Evolutionary conservation across 2,888 invertebrate genomes (phyloP).

Genomic region (Netelia melanura): DNA sequence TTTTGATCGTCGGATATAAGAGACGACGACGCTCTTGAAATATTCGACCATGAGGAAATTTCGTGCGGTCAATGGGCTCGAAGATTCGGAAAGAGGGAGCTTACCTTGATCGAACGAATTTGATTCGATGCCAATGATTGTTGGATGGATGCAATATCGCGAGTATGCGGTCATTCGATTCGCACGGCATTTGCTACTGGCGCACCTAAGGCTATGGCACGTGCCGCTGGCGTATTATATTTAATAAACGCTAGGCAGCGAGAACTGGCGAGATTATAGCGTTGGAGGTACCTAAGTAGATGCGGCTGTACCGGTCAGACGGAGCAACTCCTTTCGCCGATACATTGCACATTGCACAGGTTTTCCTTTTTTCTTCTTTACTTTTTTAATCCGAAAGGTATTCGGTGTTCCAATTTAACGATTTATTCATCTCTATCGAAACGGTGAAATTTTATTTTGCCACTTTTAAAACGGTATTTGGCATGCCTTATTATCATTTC

Average conservation of each 20-base stretch:
- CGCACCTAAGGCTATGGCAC: background rate
- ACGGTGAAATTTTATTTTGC: background rate
- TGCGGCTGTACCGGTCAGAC: constrained; percentile 1
- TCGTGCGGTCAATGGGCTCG: constrained; percentile 2
- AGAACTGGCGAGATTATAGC: constrained; percentile 1
- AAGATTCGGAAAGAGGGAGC: background rate
- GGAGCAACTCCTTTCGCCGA: background rate
- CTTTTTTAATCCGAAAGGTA: background rate
- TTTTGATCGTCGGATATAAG: background rate
- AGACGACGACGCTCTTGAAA: background rate
- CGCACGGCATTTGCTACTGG: constrained; percentile 17
- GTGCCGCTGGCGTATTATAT: background rate
- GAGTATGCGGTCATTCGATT: background rate
- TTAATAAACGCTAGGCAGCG: background rate
- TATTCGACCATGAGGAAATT: background rate
- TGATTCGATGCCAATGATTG: background rate
- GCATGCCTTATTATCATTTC: background rate
- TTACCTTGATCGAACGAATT: background rate
- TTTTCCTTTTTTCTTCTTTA: background rate
- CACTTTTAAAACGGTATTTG: background rate
- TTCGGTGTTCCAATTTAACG: background rate
- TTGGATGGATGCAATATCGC: background rate
- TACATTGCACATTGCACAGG: background rate
- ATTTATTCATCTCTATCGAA: background rate
- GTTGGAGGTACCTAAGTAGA: background rate